Conservation (phyloP, 2,797 vertebrate genomes). For the Vultur gryphus region DNA sequence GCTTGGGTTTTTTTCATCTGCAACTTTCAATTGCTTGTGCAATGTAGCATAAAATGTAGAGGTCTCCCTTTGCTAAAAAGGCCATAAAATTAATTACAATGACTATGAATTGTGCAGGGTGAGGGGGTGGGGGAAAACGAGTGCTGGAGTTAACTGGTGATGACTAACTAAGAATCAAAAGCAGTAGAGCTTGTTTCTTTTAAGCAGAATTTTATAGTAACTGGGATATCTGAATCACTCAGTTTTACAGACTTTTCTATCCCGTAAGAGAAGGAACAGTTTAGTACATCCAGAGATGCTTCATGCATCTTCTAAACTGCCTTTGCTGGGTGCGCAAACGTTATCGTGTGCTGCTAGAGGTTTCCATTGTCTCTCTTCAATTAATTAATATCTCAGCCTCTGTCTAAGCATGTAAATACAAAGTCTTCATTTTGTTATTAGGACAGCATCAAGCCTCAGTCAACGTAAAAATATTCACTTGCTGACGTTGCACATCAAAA, state of each 20-base stretch:
- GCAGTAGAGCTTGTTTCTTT: slow-evolving; percentile 31
- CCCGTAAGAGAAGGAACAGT: neutral
- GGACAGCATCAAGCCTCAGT: neutral
- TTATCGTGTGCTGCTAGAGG: neutral
- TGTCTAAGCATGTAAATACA: neutral
- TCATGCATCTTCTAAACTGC: neutral
- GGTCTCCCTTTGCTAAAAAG: slow-evolving; percentile 79
- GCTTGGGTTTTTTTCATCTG: slow-evolving; percentile 81
- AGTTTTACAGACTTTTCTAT: neutral
- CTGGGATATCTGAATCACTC: neutral
- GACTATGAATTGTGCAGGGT: slow-evolving; percentile 70
- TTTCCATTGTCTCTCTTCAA: neutral
- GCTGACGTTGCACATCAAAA: neutral
- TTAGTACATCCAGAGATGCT: neutral
- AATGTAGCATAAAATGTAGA: slow-evolving; percentile 85
- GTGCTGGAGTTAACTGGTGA: slow-evolving; percentile 64
- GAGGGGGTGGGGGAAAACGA: slow-evolving; percentile 40
- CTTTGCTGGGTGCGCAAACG: neutral
- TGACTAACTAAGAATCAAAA: slow-evolving; percentile 62
- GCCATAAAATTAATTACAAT: slow-evolving; percentile 83
- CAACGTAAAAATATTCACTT: neutral
- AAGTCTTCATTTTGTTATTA: neutral
- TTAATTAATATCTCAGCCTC: slow-evolving; percentile 4
- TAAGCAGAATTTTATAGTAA: neutral
- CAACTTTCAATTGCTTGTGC: slow-evolving; percentile 89